A percentile compares a stretch with the other conserved stretches of the same genome.
Evolutionary conservation across 2,888 invertebrate genomes (phyloP).

Genomic region (Chrysomela aeneicollis): DNA sequence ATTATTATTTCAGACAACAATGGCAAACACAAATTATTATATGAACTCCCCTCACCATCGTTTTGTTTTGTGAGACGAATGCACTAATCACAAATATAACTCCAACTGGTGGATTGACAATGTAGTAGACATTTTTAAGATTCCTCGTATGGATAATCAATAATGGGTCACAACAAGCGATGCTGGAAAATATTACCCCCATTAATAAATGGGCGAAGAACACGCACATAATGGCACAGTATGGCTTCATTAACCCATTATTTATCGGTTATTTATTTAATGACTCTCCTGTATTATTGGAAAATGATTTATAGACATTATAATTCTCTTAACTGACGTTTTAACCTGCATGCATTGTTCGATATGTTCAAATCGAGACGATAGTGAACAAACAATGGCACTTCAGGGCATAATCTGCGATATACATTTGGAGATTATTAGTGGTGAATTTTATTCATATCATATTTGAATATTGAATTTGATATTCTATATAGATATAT

Average conservation of each 20-base stretch:
- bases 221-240: constrained; percentile 41
- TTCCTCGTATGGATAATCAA: constrained; percentile 28
- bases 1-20: no score
- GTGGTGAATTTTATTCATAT: neutral
- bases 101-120: no score
- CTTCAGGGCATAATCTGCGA: constrained; percentile 17
- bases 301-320: constrained; percentile 43
- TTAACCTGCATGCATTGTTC: constrained; percentile 37
- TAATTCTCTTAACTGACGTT: constrained; percentile 43
- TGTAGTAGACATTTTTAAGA: neutral
- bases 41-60: no score
- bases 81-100: no score
- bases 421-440: constrained; percentile 17
- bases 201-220: constrained; percentile 39
- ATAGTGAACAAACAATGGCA: constrained; percentile 8
- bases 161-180: constrained; percentile 37
- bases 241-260: constrained; percentile 46
- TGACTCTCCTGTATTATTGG: constrained; percentile 41
- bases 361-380: constrained; percentile 9
- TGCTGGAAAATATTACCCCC: constrained; percentile 34
- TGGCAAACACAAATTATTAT: no score
- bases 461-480: no score
- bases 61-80: no score
- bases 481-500: no score
- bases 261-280: constrained; percentile 46